Percentiles rank a stretch among this genome's conserved stretches.
These are phyloP conservation scores for Panurus biarmicus DNA, from an alignment of 2,113 vertebrate genomes.

Conservation along the genomic window DNA sequence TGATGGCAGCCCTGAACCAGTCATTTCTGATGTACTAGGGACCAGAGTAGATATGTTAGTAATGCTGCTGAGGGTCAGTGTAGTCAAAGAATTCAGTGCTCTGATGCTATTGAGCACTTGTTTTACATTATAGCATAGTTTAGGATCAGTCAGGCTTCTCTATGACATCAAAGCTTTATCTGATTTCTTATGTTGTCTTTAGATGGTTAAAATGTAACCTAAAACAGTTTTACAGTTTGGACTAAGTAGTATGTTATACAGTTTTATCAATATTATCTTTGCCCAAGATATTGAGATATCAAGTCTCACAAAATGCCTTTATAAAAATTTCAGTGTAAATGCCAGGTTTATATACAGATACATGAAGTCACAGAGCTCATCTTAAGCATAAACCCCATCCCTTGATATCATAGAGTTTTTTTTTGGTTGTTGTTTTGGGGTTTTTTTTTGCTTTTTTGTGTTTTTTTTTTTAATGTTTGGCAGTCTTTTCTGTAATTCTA, in stretches of 20 bases:
- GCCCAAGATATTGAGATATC: not conserved
- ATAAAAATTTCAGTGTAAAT: not conserved
- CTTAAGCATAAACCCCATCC: not conserved
- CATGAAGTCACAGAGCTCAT: not conserved
- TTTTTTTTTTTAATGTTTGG: not conserved
- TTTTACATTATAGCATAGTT: constrained; percentile 2
- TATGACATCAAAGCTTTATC: not conserved
- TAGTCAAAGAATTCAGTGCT: not conserved
- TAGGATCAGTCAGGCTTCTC: not conserved
- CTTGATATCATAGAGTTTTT: not conserved
- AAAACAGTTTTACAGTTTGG: not conserved
- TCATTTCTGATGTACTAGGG: not conserved
- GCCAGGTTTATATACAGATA: not conserved
- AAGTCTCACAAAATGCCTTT: not conserved
- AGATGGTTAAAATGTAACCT: not conserved
- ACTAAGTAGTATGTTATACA: not conserved
- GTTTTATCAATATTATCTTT: not conserved
- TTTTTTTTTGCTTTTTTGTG: not conserved
- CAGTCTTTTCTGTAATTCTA: not conserved
- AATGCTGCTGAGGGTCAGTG: not conserved
- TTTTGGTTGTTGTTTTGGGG: rapidly evolving
- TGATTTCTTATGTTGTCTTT: not conserved
- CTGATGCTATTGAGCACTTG: not conserved
- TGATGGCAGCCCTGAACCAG: not conserved
- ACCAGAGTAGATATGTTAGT: not conserved